A percentile compares a stretch with the other conserved stretches of the same genome.
Evolutionary conservation across 1,140 invertebrate species (phyloP).

Genomic region (Hyles vespertilio): DNA sequence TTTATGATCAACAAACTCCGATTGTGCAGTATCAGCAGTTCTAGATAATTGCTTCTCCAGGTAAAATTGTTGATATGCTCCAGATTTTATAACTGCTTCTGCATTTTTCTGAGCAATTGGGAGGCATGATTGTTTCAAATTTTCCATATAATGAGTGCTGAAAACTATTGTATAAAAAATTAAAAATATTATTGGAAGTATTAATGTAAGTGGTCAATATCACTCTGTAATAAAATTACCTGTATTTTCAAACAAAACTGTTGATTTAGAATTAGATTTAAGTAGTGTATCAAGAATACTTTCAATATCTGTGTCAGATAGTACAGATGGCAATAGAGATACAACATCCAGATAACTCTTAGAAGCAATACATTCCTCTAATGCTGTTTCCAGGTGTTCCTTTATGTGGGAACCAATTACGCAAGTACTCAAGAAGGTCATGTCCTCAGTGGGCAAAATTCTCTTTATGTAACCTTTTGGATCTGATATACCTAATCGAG

Average conservation of each 20-base stretch:
- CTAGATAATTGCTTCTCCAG: slow-evolving; percentile 78
- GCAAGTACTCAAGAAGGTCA: slow-evolving; percentile 85
- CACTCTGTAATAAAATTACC: slow-evolving; percentile 44
- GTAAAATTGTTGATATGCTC: slow-evolving; percentile 79
- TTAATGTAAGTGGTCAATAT: neutral
- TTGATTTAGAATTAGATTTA: slow-evolving; percentile 73
- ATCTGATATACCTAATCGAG: slow-evolving; percentile 92
- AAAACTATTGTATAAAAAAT: slow-evolving; percentile 63
- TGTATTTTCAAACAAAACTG: slow-evolving; percentile 75
- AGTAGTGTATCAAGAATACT: slow-evolving; percentile 82
- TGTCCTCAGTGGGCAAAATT: slow-evolving; percentile 83
- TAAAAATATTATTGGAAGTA: neutral
- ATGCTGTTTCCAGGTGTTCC: slow-evolving; percentile 86
- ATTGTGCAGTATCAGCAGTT: slow-evolving; percentile 55
- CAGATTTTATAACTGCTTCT: slow-evolving; percentile 81
- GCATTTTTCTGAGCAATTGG: slow-evolving; percentile 83
- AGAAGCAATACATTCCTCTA: slow-evolving; percentile 89
- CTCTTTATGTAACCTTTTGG: slow-evolving; percentile 88
- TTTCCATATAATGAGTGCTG: slow-evolving; percentile 82
- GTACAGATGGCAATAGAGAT: slow-evolving; percentile 86
- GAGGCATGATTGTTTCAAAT: slow-evolving; percentile 82
- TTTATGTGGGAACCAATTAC: slow-evolving; percentile 85
- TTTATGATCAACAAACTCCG: slow-evolving; percentile 76
- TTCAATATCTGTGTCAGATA: slow-evolving; percentile 85
- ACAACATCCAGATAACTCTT: slow-evolving; percentile 88